Base-by-base conservation (phyloP, 2,888 invertebrate genomes). In the Archips crataeganus region DNA sequence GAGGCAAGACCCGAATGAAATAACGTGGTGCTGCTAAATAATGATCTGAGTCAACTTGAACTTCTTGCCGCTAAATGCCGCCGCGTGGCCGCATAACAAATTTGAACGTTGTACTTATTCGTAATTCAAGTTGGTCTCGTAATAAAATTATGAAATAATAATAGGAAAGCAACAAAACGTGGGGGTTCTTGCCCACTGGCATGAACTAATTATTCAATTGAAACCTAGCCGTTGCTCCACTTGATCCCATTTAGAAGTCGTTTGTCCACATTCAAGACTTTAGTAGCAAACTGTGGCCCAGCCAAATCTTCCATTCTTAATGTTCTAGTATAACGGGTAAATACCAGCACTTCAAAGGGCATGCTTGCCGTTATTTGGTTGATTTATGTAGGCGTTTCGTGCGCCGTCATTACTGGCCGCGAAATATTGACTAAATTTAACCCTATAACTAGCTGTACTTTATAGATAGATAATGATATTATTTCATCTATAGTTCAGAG, bases 191-290 rank as follows among this genome's bases (percentile, higher is more conserved):
- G 3, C 11, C 45, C 32, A 36, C 4, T 15, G 36, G 13, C 71
- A 65, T 79, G 79, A 79, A 82, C 78, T 84, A 85, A 87, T 86
- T 84, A 87, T 87, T 87, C 80, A 84, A 80, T 80, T 74, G 76
- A 77, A 82, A 78, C 80, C 79, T 77, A 78, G 57, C 81, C 77
- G 82, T 87, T 87, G 85, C 86, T 85, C 75, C 75, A 72, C 75
- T 76, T 69, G 76, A 81, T 79, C 77, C 79, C 81, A 81, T 80
- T 84, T 80, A 79, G 75, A 76, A 69, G 72, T 68, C 73, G 77
- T 78, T 83, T 81, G 79, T 81, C 80, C 76, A 15, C 71, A 70
- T 57, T 76, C 74, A 77, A 79, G 80, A 80, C 79, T 75, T 76
- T 70, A 74, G 75, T 70, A 51, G 65, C 74, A 74, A 82, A 82